These are phyloP conservation scores for Himalopsyche kuldschensis DNA, from an alignment of 2,888 invertebrate genomes.

Conservation along the genomic window DNA sequence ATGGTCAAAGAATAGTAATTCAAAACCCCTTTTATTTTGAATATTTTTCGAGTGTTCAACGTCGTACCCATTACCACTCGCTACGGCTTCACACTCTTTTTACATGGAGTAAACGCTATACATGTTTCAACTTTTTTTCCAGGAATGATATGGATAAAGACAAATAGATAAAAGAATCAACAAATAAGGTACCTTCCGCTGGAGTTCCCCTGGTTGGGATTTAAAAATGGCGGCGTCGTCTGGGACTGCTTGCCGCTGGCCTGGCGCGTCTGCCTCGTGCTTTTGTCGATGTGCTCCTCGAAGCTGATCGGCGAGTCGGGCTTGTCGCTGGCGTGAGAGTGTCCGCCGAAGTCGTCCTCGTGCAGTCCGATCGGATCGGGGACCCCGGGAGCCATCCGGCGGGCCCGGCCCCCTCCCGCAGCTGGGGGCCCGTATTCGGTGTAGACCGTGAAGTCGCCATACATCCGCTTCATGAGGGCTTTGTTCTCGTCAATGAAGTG, in stretches of 20 bases:
- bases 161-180: background rate
- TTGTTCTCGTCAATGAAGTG: constrained; percentile 93
- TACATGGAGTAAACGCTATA: too few species aligned
- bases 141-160: background rate
- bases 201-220: constrained; percentile 55
- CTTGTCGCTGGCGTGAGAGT: constrained; percentile 47
- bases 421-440: constrained; percentile 57
- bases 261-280: constrained; percentile 12
- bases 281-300: background rate
- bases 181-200: constrained; percentile 53
- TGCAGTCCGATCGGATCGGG: constrained; percentile 46
- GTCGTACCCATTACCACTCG: too few species aligned
- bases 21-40: too few species aligned
- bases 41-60: too few species aligned
- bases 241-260: constrained; percentile 45
- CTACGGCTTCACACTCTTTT: too few species aligned
- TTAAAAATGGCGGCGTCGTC: constrained; percentile 45
- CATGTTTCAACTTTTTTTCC: background rate
- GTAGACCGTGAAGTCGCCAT: constrained; percentile 80
- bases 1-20: too few species aligned
- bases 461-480: constrained; percentile 90
- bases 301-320: background rate
- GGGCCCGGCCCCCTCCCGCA: constrained; percentile 45
- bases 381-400: constrained; percentile 51
- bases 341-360: constrained; percentile 43